Percentiles rank a stretch among this genome's conserved stretches.
Evolutionary conservation across 1,140 invertebrate genomes (phyloP).

Genomic region (Tetraneura akinire): DNA sequence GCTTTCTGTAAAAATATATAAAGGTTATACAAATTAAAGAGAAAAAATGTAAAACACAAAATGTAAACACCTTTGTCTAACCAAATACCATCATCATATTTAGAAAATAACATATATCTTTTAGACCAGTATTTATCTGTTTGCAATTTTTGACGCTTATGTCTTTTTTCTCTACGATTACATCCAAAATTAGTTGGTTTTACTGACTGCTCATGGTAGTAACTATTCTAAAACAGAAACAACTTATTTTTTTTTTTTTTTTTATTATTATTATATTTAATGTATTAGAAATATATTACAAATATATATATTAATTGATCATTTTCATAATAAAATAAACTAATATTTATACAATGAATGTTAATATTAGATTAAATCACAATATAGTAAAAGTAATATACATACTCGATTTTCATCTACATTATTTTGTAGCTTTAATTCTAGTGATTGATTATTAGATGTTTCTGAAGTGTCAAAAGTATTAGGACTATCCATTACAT

Average conservation of each 20-base stretch:
- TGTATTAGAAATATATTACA: not conserved
- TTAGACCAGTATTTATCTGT: constrained; percentile 6
- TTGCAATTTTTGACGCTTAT: not conserved
- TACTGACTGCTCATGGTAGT: not conserved
- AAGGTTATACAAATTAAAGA: not conserved
- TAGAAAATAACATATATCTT: constrained; percentile 23
- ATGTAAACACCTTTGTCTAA: not conserved
- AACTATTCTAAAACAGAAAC: not conserved
- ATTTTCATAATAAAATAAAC: not conserved
- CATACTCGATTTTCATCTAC: not conserved
- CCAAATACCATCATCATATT: constrained; percentile 5
- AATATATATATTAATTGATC: too few species aligned
- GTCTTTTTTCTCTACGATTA: not conserved
- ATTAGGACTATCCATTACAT: not conserved
- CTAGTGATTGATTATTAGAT: not conserved
- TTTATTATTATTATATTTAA: not conserved
- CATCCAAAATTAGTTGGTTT: not conserved
- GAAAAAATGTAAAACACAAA: not conserved
- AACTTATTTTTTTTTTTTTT: not conserved
- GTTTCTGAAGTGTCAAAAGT: not conserved
- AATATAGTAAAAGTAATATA: too few species aligned
- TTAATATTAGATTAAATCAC: not conserved
- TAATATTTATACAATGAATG: not conserved
- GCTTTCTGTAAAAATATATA: constrained; percentile 23
- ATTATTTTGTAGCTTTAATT: not conserved